phyloP scores from a whole-genome alignment of 1,140 invertebrate genomes.

The Drosophila kanapiae region DNA sequence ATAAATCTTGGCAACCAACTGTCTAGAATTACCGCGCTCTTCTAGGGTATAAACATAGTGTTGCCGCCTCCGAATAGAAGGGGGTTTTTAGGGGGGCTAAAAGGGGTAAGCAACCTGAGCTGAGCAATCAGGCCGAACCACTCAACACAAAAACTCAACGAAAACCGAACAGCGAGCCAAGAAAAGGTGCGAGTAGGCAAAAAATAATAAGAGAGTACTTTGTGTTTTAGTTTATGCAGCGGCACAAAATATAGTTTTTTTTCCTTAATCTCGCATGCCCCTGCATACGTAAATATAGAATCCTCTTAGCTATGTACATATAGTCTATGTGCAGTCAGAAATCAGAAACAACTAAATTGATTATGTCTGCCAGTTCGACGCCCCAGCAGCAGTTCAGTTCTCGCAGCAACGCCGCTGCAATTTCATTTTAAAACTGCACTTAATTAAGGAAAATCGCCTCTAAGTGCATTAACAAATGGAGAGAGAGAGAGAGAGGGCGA shows the following conservation, averaged over 20 bases:
- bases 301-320: conserved; percentile 23
- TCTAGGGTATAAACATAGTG: conserved; percentile 28
- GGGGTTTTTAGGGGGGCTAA: neutral
- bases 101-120: conserved; percentile 61
- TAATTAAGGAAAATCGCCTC: conserved; percentile 62
- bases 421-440: conserved; percentile 58
- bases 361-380: conserved; percentile 41
- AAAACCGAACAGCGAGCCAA: conserved; percentile 33
- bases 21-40: conserved; percentile 28
- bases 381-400: conserved; percentile 6
- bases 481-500: neutral
- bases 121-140: conserved; percentile 74
- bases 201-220: conserved; percentile 54
- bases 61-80: neutral
- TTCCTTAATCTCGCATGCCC: conserved; percentile 24
- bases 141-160: conserved; percentile 28
- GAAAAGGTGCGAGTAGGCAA: conserved; percentile 32
- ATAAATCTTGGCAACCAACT: conserved; percentile 13
- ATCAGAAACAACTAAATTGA: conserved; percentile 78
- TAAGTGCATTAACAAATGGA: conserved; percentile 44
- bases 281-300: conserved; percentile 41
- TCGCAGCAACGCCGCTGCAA: conserved; percentile 16
- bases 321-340: conserved; percentile 57
- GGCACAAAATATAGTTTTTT: conserved; percentile 59
- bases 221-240: conserved; percentile 69